phyloP scores from a whole-genome alignment of 1,140 invertebrate genomes.

The Lucilia cuprina region DNA sequence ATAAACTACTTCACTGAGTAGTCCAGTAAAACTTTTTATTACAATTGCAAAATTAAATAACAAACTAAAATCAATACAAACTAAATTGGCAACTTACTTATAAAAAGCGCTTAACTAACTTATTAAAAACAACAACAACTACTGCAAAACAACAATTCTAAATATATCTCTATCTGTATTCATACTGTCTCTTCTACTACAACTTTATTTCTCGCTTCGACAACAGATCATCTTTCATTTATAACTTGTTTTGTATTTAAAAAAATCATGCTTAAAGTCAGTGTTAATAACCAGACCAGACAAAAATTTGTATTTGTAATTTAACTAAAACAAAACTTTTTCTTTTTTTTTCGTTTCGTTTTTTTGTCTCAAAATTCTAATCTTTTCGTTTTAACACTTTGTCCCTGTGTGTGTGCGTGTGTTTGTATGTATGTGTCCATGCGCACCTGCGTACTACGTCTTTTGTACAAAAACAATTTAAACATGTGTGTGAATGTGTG shows the following conservation, averaged over 20 bases:
- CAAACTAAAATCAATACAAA: too few relatives aligned
- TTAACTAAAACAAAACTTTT: conserved; percentile 6
- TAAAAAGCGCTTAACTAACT: not conserved
- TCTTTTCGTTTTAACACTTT: conserved; percentile 8
- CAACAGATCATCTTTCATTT: not conserved
- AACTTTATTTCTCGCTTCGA: not conserved
- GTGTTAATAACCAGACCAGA: conserved; percentile 20
- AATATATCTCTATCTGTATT: not conserved
- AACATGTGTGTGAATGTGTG: not conserved
- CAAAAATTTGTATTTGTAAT: conserved; percentile 32
- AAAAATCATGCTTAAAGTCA: conserved; percentile 28
- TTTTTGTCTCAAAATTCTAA: conserved; percentile 6
- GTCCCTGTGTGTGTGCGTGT: conserved; percentile 23
- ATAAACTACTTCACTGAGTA: too few relatives aligned
- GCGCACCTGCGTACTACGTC: too few relatives aligned
- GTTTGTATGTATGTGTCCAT: not conserved
- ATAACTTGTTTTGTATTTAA: not conserved
- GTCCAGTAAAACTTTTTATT: too few relatives aligned
- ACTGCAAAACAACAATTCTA: not conserved
- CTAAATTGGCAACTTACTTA: not conserved
- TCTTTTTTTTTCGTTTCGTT: conserved; percentile 22
- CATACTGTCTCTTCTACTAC: not conserved
- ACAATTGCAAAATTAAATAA: too few relatives aligned
- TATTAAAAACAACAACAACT: too few relatives aligned
- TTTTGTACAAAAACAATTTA: too few relatives aligned